These are phyloP conservation scores for Pachypeltis micranthus DNA, from an alignment of 1,140 invertebrate genomes.

Conservation along the genomic window DNA sequence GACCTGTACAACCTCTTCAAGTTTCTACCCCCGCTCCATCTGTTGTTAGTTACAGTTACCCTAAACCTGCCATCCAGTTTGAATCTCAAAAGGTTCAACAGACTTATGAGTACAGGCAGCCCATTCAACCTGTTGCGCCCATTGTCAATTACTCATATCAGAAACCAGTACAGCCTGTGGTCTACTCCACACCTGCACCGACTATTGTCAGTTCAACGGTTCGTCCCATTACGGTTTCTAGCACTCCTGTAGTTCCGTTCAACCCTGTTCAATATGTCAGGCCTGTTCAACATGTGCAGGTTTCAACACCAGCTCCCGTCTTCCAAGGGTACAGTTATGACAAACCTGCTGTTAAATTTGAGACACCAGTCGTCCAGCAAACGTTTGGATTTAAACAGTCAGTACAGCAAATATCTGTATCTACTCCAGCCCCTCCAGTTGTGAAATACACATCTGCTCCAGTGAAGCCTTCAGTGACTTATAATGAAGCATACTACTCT, in stretches of 20 bases:
- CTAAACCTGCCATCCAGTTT: no score
- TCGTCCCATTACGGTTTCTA: constrained; percentile 11
- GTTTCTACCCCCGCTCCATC: constrained; percentile 13
- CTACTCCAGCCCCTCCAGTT: constrained; percentile 16
- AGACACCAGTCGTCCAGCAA: constrained; percentile 4
- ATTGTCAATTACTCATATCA: constrained; percentile 9
- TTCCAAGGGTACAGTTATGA: constrained; percentile 20
- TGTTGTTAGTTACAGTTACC: constrained; percentile 12
- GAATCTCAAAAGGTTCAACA: no score
- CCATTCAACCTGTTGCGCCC: constrained; percentile 8
- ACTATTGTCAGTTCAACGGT: not conserved
- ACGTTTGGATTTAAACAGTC: not conserved
- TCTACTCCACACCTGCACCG: constrained; percentile 3
- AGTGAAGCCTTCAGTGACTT: no score
- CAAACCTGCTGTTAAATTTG: constrained; percentile 5
- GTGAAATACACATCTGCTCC: constrained; percentile 23
- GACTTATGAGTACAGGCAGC: not conserved
- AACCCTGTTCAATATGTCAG: constrained; percentile 22
- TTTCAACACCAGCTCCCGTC: constrained; percentile 18
- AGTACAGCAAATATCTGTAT: constrained; percentile 6
- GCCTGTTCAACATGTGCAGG: not conserved
- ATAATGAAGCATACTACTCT: not conserved
- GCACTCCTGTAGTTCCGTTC: constrained; percentile 20
- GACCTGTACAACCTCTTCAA: constrained; percentile 2
- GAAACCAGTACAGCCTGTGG: not conserved